These are phyloP conservation scores for Ondatra zibethicus DNA, from an alignment of 2,113 vertebrate species.

Conservation along the genomic window DNA sequence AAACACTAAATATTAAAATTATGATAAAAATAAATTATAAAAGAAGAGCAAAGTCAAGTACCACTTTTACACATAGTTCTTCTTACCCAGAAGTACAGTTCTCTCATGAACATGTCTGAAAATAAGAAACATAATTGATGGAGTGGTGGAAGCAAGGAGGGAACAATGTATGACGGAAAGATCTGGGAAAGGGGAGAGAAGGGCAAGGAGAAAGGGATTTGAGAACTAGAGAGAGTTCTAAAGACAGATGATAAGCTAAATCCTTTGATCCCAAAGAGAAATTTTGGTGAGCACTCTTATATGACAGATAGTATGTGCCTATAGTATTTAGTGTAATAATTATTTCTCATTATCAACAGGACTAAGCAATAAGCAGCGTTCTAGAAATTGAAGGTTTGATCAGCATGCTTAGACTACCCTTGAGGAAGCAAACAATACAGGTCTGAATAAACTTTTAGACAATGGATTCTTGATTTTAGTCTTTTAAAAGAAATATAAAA, in stretches of 20 bases:
- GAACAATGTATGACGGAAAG: neutral
- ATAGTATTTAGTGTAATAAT: slow-evolving; percentile 50
- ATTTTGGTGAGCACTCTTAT: neutral
- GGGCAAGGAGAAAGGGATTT: neutral
- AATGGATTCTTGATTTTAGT: neutral
- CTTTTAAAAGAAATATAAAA: neutral
- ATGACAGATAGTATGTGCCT: slow-evolving; percentile 26
- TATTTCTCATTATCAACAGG: slow-evolving; percentile 59
- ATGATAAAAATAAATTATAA: neutral
- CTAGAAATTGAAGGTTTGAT: slow-evolving; percentile 46
- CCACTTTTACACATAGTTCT: neutral
- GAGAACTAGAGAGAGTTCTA: neutral
- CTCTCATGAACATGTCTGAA: neutral
- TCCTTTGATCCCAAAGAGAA: slow-evolving; percentile 42
- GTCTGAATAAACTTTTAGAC: slow-evolving; percentile 2
- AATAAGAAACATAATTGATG: neutral
- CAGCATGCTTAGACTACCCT: slow-evolving; percentile 16
- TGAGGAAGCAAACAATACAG: slow-evolving; percentile 10
- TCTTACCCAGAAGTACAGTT: neutral
- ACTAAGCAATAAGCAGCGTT: slow-evolving; percentile 33
- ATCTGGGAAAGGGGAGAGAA: neutral
- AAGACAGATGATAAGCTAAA: neutral
- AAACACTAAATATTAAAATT: neutral
- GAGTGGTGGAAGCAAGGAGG: neutral
- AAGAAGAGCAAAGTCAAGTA: neutral